Conservation (phyloP, 2,888 invertebrate species). For the Hesperia comma region DNA sequence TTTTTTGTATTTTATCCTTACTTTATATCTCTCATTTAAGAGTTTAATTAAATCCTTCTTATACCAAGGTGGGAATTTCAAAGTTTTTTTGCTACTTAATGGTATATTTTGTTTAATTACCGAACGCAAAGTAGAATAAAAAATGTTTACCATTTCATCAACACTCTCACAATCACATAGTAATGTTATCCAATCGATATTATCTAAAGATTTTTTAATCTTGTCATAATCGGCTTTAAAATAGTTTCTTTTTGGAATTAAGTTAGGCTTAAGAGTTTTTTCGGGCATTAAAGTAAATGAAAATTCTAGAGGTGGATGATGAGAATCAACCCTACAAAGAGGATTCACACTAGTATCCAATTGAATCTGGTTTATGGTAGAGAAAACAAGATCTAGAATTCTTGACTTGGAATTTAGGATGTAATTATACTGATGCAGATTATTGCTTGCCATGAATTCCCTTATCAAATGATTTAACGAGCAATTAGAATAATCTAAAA, state of each 20-base stretch:
- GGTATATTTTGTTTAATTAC: neutral
- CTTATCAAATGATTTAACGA: neutral
- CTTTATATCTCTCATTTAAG: no score
- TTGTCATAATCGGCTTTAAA: slow-evolving; percentile 2
- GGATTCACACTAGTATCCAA: neutral
- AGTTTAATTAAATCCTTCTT: neutral
- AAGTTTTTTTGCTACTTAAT: neutral
- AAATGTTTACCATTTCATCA: neutral
- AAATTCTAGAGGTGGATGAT: neutral
- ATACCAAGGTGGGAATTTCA: neutral
- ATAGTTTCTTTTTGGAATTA: slow-evolving; percentile 8
- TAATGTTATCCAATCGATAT: slow-evolving; percentile 2
- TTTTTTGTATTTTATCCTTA: neutral
- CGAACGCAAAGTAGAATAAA: neutral
- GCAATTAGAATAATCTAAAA: neutral
- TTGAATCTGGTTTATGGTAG: neutral
- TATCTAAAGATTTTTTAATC: neutral
- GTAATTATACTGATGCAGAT: slow-evolving; percentile 1
- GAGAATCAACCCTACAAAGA: neutral
- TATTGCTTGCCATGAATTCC: slow-evolving; percentile 5
- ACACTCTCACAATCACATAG: neutral
- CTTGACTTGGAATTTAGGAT: slow-evolving; percentile 3
- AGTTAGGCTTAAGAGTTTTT: neutral
- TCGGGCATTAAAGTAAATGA: neutral
- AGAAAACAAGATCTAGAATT: slow-evolving; percentile 15